phyloP scores from a whole-genome alignment of 2,888 invertebrate genomes.

The Eupithecia inturbata region DNA sequence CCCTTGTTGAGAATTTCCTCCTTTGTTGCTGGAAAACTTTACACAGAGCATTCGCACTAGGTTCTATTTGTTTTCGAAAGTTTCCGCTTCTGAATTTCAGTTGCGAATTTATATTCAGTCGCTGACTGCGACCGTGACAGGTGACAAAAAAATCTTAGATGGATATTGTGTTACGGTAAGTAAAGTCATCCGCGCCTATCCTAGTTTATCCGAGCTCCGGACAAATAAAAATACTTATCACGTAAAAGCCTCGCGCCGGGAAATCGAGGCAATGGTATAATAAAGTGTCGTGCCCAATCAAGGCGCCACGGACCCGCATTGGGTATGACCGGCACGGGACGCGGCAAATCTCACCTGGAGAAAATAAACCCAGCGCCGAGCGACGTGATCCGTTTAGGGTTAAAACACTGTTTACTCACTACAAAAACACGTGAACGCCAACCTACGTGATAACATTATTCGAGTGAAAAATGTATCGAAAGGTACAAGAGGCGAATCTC shows the following conservation, averaged over 20 bases:
- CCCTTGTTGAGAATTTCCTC: conserved; percentile 38
- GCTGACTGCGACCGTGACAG: conserved; percentile 45
- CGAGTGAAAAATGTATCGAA: conserved; percentile 76
- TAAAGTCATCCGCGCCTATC: conserved; percentile 57
- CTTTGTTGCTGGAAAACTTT: conserved; percentile 36
- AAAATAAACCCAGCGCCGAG: conserved; percentile 27
- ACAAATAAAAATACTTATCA: conserved; percentile 77
- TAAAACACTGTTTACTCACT: conserved; percentile 47
- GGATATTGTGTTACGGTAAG: conserved; percentile 66
- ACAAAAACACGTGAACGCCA: conserved; percentile 48
- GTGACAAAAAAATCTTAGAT: conserved; percentile 63
- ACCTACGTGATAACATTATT: conserved; percentile 74
- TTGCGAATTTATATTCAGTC: neutral
- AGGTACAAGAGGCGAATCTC: conserved; percentile 71
- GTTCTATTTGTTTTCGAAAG: conserved; percentile 27
- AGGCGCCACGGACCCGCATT: conserved; percentile 52
- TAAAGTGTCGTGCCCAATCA: conserved; percentile 65
- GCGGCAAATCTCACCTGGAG: conserved; percentile 46
- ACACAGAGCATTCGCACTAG: conserved; percentile 29
- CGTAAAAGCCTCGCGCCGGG: conserved; percentile 60
- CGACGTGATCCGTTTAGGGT: conserved; percentile 47
- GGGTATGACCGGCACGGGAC: conserved; percentile 54
- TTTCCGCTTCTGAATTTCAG: conserved; percentile 14
- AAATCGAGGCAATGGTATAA: conserved; percentile 55
- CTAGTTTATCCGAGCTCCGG: conserved; percentile 61